These are phyloP conservation scores for Nemopilema nomurai DNA, from an alignment of 30 jellyfish, hydroid and myxozoan species.

Conservation along the genomic window DNA sequence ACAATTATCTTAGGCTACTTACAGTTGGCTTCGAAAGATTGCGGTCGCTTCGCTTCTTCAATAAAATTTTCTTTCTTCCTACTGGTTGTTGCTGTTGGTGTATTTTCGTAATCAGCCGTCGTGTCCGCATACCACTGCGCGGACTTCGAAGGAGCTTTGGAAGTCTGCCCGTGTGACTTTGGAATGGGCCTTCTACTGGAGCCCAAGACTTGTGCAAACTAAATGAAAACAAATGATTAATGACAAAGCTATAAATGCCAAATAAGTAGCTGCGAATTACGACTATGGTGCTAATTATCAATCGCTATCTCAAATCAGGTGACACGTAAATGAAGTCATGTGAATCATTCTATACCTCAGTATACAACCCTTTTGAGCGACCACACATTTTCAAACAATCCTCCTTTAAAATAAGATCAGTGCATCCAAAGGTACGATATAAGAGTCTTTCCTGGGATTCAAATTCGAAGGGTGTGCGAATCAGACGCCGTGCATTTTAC, in stretches of 20 bases:
- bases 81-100: slow-evolving; percentile 2
- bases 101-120: slow-evolving; percentile 2
- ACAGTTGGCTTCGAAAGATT: not conserved
- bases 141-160: slow-evolving; percentile 28
- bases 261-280: not conserved
- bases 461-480: too few relatives aligned
- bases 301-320: too few relatives aligned
- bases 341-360: too few relatives aligned
- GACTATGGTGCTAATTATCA: too few relatives aligned
- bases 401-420: too few relatives aligned
- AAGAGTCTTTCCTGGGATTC: too few relatives aligned
- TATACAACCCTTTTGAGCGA: too few relatives aligned
- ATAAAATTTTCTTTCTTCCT: slow-evolving; percentile 26
- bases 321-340: too few relatives aligned
- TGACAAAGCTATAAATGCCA: not conserved
- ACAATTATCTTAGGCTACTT: not conserved
- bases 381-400: too few relatives aligned
- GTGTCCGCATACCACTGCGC: slow-evolving; percentile 57
- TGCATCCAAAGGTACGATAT: too few relatives aligned
- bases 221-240: not conserved
- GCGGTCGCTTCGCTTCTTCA: slow-evolving; percentile 29
- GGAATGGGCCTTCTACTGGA: slow-evolving; percentile 34
- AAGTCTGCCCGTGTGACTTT: not conserved
- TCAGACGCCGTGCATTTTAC: too few relatives aligned
- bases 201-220: slow-evolving; percentile 80